Conservation (phyloP, 2,888 invertebrate genomes). For the Pecten maximus region DNA sequence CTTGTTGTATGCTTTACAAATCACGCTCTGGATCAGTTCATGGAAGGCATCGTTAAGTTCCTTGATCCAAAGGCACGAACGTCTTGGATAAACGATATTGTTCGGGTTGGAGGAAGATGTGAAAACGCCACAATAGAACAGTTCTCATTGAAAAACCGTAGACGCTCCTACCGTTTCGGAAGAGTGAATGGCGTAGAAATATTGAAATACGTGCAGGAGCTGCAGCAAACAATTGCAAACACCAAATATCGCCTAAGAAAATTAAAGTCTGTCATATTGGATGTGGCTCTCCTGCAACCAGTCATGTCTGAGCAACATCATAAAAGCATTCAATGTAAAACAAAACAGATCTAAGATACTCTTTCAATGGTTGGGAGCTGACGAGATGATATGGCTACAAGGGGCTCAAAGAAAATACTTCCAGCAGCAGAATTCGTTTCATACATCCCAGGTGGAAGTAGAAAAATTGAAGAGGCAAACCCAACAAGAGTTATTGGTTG, state of each 20-base stretch:
- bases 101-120: constrained; percentile 78
- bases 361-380: background rate
- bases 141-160: constrained; percentile 35
- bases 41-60: constrained; percentile 73
- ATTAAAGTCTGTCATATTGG: background rate
- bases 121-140: constrained; percentile 62
- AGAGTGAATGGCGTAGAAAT: background rate
- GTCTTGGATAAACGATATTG: constrained; percentile 64
- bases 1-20: constrained; percentile 81
- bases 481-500: background rate
- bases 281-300: background rate
- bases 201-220: background rate
- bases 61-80: background rate
- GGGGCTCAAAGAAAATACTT: background rate
- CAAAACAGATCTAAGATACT: background rate
- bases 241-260: background rate
- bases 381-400: background rate
- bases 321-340: background rate
- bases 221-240: background rate
- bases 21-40: constrained; percentile 81
- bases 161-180: background rate
- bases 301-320: background rate
- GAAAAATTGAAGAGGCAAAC: background rate
- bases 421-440: background rate
- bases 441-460: background rate